A percentile compares a stretch with the other conserved stretches of the same genome.
These are phyloP conservation scores for Gasterosteus nipponicus DNA, from an alignment of 2,113 vertebrate species.

Conservation along the genomic window DNA sequence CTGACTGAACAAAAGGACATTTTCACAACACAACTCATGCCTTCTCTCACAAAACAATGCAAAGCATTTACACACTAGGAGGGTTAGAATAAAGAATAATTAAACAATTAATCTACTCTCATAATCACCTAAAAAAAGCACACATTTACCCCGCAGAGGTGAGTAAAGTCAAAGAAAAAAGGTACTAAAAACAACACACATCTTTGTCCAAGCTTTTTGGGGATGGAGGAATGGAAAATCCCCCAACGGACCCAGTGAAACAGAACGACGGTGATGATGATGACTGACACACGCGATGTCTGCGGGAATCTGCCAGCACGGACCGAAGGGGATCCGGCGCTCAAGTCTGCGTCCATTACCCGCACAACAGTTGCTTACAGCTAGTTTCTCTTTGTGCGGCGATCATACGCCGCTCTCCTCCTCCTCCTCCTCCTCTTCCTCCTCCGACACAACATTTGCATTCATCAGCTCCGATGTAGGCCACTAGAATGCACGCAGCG, in stretches of 20 bases:
- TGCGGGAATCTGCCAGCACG: conserved; percentile 52
- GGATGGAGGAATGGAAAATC: neutral
- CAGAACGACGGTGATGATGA: conserved; percentile 41
- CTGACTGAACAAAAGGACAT: neutral
- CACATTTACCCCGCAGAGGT: conserved; percentile 27
- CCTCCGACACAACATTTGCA: conserved; percentile 58
- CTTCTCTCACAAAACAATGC: neutral
- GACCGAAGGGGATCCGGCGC: conserved; percentile 39
- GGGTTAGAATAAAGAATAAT: neutral
- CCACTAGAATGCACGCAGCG: conserved; percentile 42
- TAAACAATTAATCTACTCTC: neutral
- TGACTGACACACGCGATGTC: conserved; percentile 60
- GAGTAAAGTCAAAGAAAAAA: conserved; percentile 26
- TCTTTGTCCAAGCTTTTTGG: conserved; percentile 34
- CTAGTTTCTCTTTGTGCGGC: conserved; percentile 72
- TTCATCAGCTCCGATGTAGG: conserved; percentile 64
- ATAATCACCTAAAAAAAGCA: conserved; percentile 13
- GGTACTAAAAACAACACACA: neutral
- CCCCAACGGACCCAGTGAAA: conserved; percentile 41
- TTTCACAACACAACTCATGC: neutral
- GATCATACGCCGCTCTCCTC: conserved; percentile 47
- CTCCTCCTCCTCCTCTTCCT: too few relatives aligned
- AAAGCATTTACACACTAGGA: neutral
- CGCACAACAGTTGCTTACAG: conserved; percentile 72
- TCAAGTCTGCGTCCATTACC: conserved; percentile 62